Evolutionary conservation across 2,797 vertebrate genomes (phyloP).

Genomic region (Lepus oiostolus): DNA sequence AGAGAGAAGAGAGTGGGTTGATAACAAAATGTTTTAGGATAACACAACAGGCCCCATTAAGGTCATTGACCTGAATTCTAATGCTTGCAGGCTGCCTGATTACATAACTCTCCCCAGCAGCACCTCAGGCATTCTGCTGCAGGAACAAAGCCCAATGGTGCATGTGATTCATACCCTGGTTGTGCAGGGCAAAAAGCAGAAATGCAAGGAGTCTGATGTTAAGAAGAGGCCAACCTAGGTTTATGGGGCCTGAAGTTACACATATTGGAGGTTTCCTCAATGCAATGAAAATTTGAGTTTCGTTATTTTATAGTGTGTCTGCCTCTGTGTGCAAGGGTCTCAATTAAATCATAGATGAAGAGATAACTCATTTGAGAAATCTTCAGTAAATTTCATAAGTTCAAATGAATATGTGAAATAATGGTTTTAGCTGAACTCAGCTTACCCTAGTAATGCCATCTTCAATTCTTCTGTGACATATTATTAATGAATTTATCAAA

Average conservation of each 20-base stretch:
- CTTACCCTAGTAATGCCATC: background rate
- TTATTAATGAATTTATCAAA: background rate
- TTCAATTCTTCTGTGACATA: background rate
- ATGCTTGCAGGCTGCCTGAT: background rate
- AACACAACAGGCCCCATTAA: background rate
- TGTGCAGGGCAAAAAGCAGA: accelerated
- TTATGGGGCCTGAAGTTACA: background rate
- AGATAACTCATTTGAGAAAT: background rate
- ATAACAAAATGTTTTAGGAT: background rate
- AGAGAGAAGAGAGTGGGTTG: background rate
- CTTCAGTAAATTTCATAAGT: background rate
- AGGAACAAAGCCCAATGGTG: background rate
- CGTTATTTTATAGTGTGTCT: background rate
- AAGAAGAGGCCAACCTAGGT: background rate
- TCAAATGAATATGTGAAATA: background rate
- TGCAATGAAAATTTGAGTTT: background rate
- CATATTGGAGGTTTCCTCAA: background rate
- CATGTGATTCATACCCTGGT: too few relatives aligned
- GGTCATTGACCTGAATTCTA: background rate
- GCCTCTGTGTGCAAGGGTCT: background rate
- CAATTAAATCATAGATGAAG: background rate
- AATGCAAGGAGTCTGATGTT: background rate
- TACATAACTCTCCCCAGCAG: background rate
- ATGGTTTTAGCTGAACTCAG: background rate
- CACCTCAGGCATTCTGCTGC: background rate